These are phyloP conservation scores for Ahaetulla prasina DNA, from an alignment of 2,113 vertebrate species.

Conservation along the genomic window DNA sequence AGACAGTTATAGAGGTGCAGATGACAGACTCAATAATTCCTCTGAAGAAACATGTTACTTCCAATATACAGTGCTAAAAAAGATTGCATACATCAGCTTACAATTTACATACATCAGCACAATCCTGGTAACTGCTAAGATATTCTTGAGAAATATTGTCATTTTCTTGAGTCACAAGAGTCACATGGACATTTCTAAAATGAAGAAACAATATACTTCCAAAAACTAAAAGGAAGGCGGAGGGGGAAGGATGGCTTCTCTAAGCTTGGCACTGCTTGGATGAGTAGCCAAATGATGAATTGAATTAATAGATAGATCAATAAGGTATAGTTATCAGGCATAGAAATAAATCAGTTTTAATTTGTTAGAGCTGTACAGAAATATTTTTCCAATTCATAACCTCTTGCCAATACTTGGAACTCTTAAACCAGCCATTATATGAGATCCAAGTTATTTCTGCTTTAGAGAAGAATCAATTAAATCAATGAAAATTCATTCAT, in stretches of 20 bases:
- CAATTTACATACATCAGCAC: conserved; percentile 3
- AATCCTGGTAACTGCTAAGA: conserved; percentile 39
- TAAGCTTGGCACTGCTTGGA: neutral
- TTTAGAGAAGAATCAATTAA: neutral
- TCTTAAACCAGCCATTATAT: neutral
- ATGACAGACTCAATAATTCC: too few species aligned
- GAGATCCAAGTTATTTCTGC: neutral
- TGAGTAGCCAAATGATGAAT: neutral
- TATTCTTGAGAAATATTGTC: conserved; percentile 33
- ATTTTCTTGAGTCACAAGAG: conserved; percentile 33
- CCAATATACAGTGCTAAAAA: conserved; percentile 23
- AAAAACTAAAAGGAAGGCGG: conserved; percentile 11
- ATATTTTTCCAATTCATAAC: neutral
- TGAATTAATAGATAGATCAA: neutral
- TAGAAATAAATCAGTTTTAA: neutral
- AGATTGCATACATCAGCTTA: conserved; percentile 13
- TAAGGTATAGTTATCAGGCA: neutral
- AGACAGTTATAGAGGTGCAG: too few species aligned
- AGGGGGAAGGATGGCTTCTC: conserved; percentile 23
- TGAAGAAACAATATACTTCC: conserved; percentile 25
- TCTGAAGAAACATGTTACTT: conserved; percentile 30
- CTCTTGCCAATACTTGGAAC: neutral
- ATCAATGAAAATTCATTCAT: neutral
- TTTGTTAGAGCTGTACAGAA: neutral
- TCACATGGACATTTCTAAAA: conserved; percentile 28